Conservation (phyloP, 2,888 invertebrate species). For the Phragmatobia fuliginosa region DNA sequence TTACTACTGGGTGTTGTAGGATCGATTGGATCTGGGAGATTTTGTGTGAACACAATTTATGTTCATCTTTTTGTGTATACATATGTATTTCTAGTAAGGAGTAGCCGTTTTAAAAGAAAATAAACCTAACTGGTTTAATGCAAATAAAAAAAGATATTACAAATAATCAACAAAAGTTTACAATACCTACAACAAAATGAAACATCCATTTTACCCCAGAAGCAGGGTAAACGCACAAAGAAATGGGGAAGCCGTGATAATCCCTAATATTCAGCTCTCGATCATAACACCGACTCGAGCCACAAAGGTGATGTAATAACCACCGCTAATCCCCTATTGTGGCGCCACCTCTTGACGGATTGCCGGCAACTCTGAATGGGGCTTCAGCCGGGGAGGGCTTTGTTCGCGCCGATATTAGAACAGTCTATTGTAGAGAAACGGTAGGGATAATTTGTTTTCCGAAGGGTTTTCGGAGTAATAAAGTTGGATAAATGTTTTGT, state of each 20-base stretch:
- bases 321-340: slow-evolving; percentile 83
- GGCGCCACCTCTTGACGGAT: slow-evolving; percentile 85
- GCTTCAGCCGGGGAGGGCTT: slow-evolving; percentile 79
- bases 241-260: slow-evolving; percentile 80
- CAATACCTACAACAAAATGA: slow-evolving; percentile 18
- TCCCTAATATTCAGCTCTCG: slow-evolving; percentile 83
- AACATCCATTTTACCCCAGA: slow-evolving; percentile 23
- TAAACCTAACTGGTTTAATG: not conserved
- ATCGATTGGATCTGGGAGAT: too few relatives aligned
- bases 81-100: too few relatives aligned
- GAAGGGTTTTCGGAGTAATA: slow-evolving; percentile 58
- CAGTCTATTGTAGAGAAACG: slow-evolving; percentile 70
- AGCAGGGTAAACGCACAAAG: slow-evolving; percentile 45
- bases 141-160: not conserved
- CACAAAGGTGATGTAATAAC: slow-evolving; percentile 85
- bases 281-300: slow-evolving; percentile 75
- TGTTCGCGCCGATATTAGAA: slow-evolving; percentile 76
- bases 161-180: slow-evolving; percentile 1
- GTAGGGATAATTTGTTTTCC: slow-evolving; percentile 76
- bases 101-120: too few relatives aligned
- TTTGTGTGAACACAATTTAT: too few relatives aligned
- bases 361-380: slow-evolving; percentile 77
- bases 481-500: slow-evolving; percentile 50
- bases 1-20: too few relatives aligned
- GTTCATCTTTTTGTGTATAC: too few relatives aligned